Evolutionary conservation across 1,140 invertebrate genomes (phyloP), one percentile per base, ranked within the genome.

Genomic region (Zaprionus vittiger): DNA sequence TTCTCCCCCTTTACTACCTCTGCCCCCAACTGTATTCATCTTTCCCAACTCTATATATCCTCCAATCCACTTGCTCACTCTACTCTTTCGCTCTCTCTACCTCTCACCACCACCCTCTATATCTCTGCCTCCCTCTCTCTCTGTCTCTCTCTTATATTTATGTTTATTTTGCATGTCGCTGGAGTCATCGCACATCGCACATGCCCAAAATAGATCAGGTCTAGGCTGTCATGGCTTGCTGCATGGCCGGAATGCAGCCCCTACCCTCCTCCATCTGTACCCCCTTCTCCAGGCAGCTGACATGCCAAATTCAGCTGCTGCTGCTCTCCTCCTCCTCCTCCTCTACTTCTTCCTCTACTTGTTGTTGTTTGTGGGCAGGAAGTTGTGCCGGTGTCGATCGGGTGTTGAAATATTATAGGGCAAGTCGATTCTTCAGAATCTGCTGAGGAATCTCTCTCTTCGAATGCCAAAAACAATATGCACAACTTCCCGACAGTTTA

Each of bases 151-250:
- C 47, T 52, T 14, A 68, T 52, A 56, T 72, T 54, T 66, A 77
- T 72, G 61, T 76, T 71, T 72, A 73, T 89, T 90, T 90, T 79
- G 85, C 85, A 90, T 81, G 60, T 59, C 20, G 59, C 65, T 75
- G 73, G 67, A 70, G 60, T 69, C 47, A 41, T 22, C 26, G 59
- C 26, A 55, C 55, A 54, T 17, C 41, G 57, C 28, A 68, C 69
- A 68, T 70, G 78, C 87, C 84, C 71, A 90, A 90, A 90, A 90
- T 90, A 90, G 86, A 91, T 90, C 86, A 86, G 86, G 86, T 90
- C 86, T 90, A 90, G 86, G 86, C 86, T 90, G 86, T 90, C 87
- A 91, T 86, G 85, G 22, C 81, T 76, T 54, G 85, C 71, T 90
- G 85, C 86, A 90, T 83, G 79, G 85, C 60, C 85, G 85, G 85